phyloP scores from a whole-genome alignment of 2,888 invertebrate genomes.

The Melieria crassipennis region DNA sequence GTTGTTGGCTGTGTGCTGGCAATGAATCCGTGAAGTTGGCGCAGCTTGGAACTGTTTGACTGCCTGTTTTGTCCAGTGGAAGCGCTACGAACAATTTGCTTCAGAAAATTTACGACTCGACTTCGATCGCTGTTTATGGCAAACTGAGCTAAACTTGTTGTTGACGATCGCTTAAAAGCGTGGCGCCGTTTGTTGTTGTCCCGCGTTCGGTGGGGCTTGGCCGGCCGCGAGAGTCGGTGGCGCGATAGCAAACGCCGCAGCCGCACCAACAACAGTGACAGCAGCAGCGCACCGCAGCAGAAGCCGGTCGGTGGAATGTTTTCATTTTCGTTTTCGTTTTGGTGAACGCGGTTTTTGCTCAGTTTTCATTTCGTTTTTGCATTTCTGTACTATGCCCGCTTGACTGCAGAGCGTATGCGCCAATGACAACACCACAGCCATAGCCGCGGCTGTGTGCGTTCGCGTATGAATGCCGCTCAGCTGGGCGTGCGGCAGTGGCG shows the following conservation, averaged over 20 bases:
- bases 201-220: constrained; percentile 29
- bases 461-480: no score
- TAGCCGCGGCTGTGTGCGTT: no score
- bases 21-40: not conserved
- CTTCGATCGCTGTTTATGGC: constrained; percentile 39
- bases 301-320: constrained; percentile 39
- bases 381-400: constrained; percentile 2
- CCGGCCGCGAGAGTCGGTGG: constrained; percentile 17
- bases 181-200: not conserved
- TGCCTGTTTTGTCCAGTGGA: not conserved
- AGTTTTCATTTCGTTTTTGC: constrained; percentile 4
- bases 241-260: constrained; percentile 1
- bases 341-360: not conserved
- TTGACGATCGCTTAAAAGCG: constrained; percentile 43
- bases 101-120: constrained; percentile 7
- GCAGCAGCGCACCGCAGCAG: constrained; percentile 10
- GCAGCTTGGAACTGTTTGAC: not conserved
- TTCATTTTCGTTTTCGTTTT: constrained; percentile 24
- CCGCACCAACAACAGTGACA: constrained; percentile 10
- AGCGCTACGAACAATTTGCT: not conserved
- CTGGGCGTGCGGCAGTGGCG: no score
- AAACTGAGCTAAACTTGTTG: constrained; percentile 42
- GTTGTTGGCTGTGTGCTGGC: no score
- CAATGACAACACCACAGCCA: no score
- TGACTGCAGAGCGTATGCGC: not conserved